A percentile compares a stretch with the other conserved stretches of the same genome.
Conservation (phyloP, 2,888 invertebrate genomes). For the Volucella zonaria region DNA sequence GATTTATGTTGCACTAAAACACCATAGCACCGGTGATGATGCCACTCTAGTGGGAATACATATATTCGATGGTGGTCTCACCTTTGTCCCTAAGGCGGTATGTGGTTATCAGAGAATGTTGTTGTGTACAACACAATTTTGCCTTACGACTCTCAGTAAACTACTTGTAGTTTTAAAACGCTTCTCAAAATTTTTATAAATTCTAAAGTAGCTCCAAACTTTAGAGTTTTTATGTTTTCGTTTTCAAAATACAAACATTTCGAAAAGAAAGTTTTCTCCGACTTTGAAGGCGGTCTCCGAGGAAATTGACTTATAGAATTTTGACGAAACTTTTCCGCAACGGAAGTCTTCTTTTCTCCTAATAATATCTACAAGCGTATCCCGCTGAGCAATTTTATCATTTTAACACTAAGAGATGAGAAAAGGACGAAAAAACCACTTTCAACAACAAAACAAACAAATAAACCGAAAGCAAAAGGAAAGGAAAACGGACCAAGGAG, state of each 20-base stretch:
- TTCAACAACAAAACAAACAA: conserved; percentile 31
- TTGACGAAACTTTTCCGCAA: conserved; percentile 31
- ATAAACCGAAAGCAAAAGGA: not conserved
- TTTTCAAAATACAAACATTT: not conserved
- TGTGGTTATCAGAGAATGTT: no score
- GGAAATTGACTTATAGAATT: conserved; percentile 45
- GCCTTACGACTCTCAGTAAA: no score
- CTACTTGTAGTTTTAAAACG: no score
- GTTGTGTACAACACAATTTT: no score
- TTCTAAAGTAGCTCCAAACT: no score
- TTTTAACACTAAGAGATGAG: conserved; percentile 47
- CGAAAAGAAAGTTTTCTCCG: not conserved
- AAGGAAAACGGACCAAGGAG: conserved; percentile 18
- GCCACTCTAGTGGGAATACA: no score
- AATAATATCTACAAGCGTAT: conserved; percentile 27
- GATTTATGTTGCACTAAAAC: no score
- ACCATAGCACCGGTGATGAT: no score
- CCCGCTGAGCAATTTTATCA: conserved; percentile 60
- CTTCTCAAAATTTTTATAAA: no score
- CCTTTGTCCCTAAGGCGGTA: no score
- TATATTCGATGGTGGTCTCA: no score
- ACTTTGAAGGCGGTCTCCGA: not conserved
- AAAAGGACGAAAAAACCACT: conserved; percentile 24
- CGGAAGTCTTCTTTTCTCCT: conserved; percentile 9
- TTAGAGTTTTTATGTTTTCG: no score